Evolutionary conservation across 1,140 invertebrate species (phyloP), one percentile per base, ranked within the genome.

Genomic region (Drosophila pachea): DNA sequence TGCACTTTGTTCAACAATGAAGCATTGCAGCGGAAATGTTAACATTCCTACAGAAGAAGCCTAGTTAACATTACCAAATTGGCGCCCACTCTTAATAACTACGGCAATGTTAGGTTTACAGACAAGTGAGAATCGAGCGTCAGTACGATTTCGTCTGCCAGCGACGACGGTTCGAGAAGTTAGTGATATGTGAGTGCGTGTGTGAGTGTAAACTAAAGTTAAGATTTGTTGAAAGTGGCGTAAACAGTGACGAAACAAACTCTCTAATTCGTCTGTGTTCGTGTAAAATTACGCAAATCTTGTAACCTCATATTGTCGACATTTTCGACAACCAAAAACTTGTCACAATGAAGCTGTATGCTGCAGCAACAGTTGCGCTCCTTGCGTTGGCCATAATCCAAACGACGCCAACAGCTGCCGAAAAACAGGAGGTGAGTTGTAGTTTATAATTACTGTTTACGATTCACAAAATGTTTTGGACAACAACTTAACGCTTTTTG

Each of bases 361-460:
- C 68, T 60, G 74, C 79, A 87, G 76, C 84, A 87, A 87, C 79
- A 86, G 81, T 87, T 87, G 83, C 81, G 66, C 70, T 78, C 22
- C 14, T 87, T 56, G 52, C 87, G 71, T 47, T 87, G 59, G 65
- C 55, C 45, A 47, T 74, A 43, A 45, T 74, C 54, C 75, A 83
- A 73, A 78, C 68, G 61, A 74, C 64, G 43, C 47, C 58, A 72
- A 54, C 69, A 60, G 73, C 76, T 74, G 81, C 69, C 40, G 52
- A 64, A 32, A 60, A 68, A 33, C 55, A 61, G 12, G 62, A 76
- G 79, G 83, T 78, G 49, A 78, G 82, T 82, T 79, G 31, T 52
- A 60, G 59, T 43, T 43, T 42, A 42, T 42, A 42, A 42, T 75
- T 83, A 78, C 73, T 79, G 62, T 73, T 81, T 78, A 76, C 73